Evolutionary conservation across 2,113 vertebrate species (phyloP), one percentile per base, ranked within the genome.

Genomic region (Ivindomyrus marchei): DNA sequence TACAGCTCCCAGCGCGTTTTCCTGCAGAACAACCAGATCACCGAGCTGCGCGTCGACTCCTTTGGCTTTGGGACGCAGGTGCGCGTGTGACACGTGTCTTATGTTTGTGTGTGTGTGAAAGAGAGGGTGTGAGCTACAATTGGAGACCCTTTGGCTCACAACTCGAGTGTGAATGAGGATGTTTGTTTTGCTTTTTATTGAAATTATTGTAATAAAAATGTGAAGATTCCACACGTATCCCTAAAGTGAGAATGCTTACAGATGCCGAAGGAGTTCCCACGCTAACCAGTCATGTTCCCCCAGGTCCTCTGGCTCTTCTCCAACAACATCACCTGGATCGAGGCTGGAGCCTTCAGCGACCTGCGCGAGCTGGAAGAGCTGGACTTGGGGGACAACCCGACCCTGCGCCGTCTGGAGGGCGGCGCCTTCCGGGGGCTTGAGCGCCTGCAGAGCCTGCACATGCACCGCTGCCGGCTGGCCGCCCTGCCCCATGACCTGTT

Each of bases 11-110:
- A 98, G 95, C 97, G 98, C 88, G 97, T 99, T 89, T 99, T 99
- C 94, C 96, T 99, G 92, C 98, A 99, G 94, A 99, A 99, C 96
- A 99, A 99, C 96, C 95, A 97, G 93, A 99, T 99, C 92, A 95
- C 96, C 93, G 97, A 97, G 89, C 97, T 99, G 91, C 96, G 97
- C 95, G 97, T 98, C 3, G 98, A 97, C 92, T 97, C 97, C 94
- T 99, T 99, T 89, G 97, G 97, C 92, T 98, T 98, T 91, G 97
- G 96, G 93, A 98, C 98, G 93, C 96, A 97, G 95, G 96, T 97
- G 90, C 89, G 93, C 85, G 47, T n/a, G 4, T 11, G 24, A 42
- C 39, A 46, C 1, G 47, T 58, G 42, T 70, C 6, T 66, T 27
- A 66, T 66, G 58, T 49, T 17, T 47, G 3, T 42, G 42, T 42